Base-by-base conservation (phyloP, 92 coral and sea anemone species). In the Epizoanthus rinbou region DNA sequence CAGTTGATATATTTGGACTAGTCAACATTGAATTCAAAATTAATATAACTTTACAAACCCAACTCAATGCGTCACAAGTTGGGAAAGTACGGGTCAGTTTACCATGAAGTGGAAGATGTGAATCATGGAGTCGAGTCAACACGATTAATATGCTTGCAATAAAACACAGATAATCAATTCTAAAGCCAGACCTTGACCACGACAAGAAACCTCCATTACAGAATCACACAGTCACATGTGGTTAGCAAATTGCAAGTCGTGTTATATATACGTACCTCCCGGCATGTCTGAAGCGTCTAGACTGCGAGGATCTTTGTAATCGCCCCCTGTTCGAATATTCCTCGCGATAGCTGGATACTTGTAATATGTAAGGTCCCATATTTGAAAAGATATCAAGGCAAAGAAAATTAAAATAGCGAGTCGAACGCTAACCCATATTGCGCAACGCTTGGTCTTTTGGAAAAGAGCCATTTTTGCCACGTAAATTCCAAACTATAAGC, bases 401-500 rank as follows among this genome's bases (percentile, higher is more conserved):
- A 33, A 11, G 47, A 67, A 22, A 9, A 24, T 19, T 28, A 33
- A 16, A 67, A 67, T 11, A 5, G 73, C 50, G 11, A 67, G 73
- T 67, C 73, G 73, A 28, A 67, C 1, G 31, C 13, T 5, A 33
- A 67, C 10, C 28, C 73, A 37, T 9, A 67, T 37, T 33, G 47
- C 45, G 8, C 15, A 67, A 33, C 73, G 73, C 37, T 67, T 67
- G 7, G 39, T 4, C 73, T 67, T 67, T 33, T 67, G 47, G 21
- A 33, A 43, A 33, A 67, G 73, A 33, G 73, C 73, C 73, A 67
- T 67, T 16, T 37, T 2, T 67, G 73, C 73, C 73, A 67, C 73
- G 73, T 67, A 15, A 67, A 31, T 67, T 67, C 21, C 39, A 64
- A 64, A 64, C 3, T 3, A 63, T 63, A 22, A 47, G 8, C 54